Evolutionary conservation across 2,888 invertebrate genomes (phyloP), one percentile per base, ranked within the genome.

Genomic region (Lumbricus terrestris): DNA sequence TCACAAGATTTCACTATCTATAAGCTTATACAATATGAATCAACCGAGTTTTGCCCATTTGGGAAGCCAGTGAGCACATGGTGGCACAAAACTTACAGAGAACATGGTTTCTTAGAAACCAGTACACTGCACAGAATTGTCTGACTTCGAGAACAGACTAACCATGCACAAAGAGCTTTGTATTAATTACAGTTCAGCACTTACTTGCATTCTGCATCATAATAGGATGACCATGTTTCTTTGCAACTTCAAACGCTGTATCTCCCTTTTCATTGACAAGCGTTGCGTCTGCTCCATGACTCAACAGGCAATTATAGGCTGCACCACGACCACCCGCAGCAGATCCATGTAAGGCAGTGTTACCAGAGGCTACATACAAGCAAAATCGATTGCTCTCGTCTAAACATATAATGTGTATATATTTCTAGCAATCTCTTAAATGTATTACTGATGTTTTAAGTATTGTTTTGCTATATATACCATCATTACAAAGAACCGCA

Each of bases 181-280:
- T n/a, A 69, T n/a, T n/a, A n/a, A n/a, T n/a, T n/a, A n/a, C n/a
- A n/a, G n/a, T n/a, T n/a, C 69, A 69, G 69, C 29, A 69, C 69
- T 34, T 85, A 85, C 85, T 85, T 85, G 85, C 85, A 37, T 85
- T 37, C 37, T 85, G 35, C 8, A 85, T 85, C 85, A 85, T 0
- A 34, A 85, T 15, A 35, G 85, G 85, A 85, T 85, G 85, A 33
- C 85, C 85, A 85, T 85, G 34, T 85, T 85, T 85, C 16, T 37
- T 85, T 35, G 85, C 85, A 35, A 85, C 35, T 5, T 85, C 35
- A 85, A 85, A 85, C n/a, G 85, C 23, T 0, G 34, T 85, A 20
- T 85, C 85, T 85, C 85, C 85, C 13, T 85, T 85, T 20, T 37
- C 8, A 37, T 85, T 85, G 23, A 85, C 85, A 85, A 34, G 34